phyloP scores from a whole-genome alignment of 2,888 invertebrate species.

The Trissoscelio sp. region DNA sequence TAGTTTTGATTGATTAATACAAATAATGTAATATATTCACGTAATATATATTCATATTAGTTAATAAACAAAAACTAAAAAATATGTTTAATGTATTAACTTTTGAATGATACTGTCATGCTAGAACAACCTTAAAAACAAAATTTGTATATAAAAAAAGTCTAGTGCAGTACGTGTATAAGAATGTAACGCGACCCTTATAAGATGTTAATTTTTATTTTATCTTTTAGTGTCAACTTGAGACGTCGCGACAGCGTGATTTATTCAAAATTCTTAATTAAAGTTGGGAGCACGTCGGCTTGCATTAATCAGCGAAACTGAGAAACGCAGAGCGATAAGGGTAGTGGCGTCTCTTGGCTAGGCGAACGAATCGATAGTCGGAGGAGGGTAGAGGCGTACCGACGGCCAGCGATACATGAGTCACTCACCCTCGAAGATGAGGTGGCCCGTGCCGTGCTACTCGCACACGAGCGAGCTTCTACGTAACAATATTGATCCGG shows the following conservation, averaged over 20 bases:
- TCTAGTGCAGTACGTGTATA: conserved; percentile 7
- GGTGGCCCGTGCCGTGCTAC: conserved; percentile 45
- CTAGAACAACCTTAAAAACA: too few species aligned
- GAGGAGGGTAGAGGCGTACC: conserved; percentile 78
- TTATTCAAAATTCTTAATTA: conserved; percentile 24
- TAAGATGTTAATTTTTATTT: background rate
- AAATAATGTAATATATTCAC: too few species aligned
- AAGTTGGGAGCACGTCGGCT: conserved; percentile 7
- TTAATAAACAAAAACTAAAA: too few species aligned
- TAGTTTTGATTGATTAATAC: too few species aligned
- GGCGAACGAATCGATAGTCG: conserved; percentile 81
- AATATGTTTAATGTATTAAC: too few species aligned
- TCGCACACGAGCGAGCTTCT: conserved; percentile 60
- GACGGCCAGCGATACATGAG: conserved; percentile 81
- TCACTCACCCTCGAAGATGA: conserved; percentile 78
- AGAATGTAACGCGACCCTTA: background rate
- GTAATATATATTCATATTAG: too few species aligned
- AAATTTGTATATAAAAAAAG: too few species aligned
- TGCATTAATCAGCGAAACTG: conserved; percentile 71
- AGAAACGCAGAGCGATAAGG: conserved; percentile 65
- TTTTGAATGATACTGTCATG: too few species aligned
- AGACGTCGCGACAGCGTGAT: conserved; percentile 46
- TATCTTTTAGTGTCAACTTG: conserved; percentile 15
- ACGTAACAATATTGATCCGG: conserved; percentile 57
- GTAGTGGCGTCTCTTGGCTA: conserved; percentile 73